Percentiles rank a stretch among this genome's conserved stretches.
Conservation (phyloP, 1,140 invertebrate species). For the Trachelipus rathkii region DNA sequence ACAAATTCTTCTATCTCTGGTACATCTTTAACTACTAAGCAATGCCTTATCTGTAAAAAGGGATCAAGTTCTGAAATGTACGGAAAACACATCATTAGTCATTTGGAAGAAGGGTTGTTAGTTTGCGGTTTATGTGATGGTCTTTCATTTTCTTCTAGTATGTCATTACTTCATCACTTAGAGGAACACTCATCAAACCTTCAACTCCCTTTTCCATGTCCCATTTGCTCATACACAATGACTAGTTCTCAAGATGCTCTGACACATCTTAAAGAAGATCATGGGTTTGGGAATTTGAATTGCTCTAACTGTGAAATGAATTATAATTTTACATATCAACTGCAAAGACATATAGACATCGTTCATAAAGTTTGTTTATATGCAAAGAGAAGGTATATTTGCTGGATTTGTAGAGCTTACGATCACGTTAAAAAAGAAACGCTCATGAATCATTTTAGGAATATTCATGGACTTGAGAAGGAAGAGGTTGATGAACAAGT, state of each 20-base stretch:
- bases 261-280: conserved; percentile 44
- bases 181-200: conserved; percentile 37
- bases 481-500: conserved; percentile 41
- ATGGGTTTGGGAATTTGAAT: conserved; percentile 39
- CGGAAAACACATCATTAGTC: conserved; percentile 39
- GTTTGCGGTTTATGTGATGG: conserved; percentile 45
- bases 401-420: conserved; percentile 45
- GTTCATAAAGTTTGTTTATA: conserved; percentile 43
- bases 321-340: conserved; percentile 43
- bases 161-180: conserved; percentile 41
- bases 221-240: conserved; percentile 37
- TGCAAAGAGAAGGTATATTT: conserved; percentile 43
- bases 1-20: background rate
- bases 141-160: conserved; percentile 36
- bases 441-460: conserved; percentile 45
- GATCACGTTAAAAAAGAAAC: conserved; percentile 45
- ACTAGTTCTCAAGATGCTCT: conserved; percentile 28
- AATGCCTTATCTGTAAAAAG: conserved; percentile 42
- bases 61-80: conserved; percentile 38
- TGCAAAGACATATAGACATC: conserved; percentile 43
- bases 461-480: conserved; percentile 35
- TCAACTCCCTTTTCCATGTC: conserved; percentile 34
- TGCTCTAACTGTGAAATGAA: conserved; percentile 44
- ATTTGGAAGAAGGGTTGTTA: conserved; percentile 40
- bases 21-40: conserved; percentile 21